Evolutionary conservation across 1,140 invertebrate species (phyloP), one percentile per base, ranked within the genome.

Genomic region (Sycophaga agraensis): DNA sequence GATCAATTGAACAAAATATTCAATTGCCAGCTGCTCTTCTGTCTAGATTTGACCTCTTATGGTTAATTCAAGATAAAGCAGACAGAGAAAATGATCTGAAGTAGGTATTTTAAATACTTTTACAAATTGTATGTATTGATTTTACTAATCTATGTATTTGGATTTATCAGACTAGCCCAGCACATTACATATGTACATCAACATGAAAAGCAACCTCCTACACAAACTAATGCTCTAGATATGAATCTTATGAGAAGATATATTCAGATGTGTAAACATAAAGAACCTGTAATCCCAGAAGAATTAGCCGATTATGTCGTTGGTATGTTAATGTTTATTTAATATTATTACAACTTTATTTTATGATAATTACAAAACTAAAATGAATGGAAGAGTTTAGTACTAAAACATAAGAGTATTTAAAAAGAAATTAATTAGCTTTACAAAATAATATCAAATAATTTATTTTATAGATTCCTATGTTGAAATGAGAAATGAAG

Each of bases 111-210:
- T 11, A 11, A 31, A 31, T 31, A 6, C 11, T 31, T 31, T 4
- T 31, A 31, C 4, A 31, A 31, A 31, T 31, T 31, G 11, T 31
- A 6, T 4, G 11, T 31, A 31, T 31, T 11, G 4, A 31, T 31
- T 31, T 6, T 2, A 4, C 14, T 61, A 26, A 6, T 39, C 22
- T 11, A 16, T 5, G 9, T n/a, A 50, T 50, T 40, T 40, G 26
- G 9, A 48, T 39, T 42, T 59, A 50, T 42, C 70, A 88, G 94
- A 73, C 82, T 99, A 46, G 97, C 97, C 42, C 90, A 97, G 74
- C 97, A 99, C 75, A 99, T 99, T 42, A 96, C 97, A 3, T 97
- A 96, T 76, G 97, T 99, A 16, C 98, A 99, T 77, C 92, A 94
- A 73, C 89, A 97, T 79, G 90, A 88, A 66, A 82, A 87, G 56